A percentile compares a stretch with the other conserved stretches of the same genome.
These are phyloP conservation scores for Mesorhabditis spiculigera DNA, from an alignment of 2,888 invertebrate species.

Conservation along the genomic window DNA sequence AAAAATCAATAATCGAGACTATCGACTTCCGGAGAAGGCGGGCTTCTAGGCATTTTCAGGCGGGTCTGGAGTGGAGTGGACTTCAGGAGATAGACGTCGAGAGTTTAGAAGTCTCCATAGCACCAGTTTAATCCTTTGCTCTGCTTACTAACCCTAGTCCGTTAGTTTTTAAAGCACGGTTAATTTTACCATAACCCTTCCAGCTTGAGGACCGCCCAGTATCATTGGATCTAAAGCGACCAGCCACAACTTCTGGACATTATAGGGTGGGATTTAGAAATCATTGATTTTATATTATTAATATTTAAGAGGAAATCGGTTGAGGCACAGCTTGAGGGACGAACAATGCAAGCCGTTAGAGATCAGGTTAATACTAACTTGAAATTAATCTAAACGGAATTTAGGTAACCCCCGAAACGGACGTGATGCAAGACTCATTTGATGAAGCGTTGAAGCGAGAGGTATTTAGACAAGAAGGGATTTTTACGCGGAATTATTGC, in stretches of 20 bases:
- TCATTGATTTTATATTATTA: not conserved
- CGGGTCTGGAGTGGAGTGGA: no score
- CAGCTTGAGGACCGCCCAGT: not conserved
- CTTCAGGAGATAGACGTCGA: no score
- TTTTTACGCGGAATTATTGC: not conserved
- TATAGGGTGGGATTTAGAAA: not conserved
- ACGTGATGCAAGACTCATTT: not conserved
- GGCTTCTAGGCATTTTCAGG: no score
- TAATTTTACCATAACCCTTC: no score
- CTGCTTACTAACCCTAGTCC: no score
- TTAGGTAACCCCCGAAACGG: not conserved
- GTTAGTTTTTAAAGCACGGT: no score
- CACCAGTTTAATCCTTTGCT: no score
- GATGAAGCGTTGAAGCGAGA: not conserved
- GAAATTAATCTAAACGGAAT: not conserved
- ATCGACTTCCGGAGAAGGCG: no score
- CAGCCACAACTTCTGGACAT: not conserved
- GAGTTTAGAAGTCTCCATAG: no score
- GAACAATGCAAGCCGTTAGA: not conserved
- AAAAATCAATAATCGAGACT: no score
- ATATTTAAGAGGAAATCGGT: slow-evolving; percentile 3
- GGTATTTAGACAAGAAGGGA: not conserved
- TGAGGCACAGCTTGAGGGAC: not conserved
- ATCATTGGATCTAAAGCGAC: not conserved
- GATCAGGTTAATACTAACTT: not conserved